Conservation (phyloP, 1,140 invertebrate genomes). For the Drosophila yakuba region DNA sequence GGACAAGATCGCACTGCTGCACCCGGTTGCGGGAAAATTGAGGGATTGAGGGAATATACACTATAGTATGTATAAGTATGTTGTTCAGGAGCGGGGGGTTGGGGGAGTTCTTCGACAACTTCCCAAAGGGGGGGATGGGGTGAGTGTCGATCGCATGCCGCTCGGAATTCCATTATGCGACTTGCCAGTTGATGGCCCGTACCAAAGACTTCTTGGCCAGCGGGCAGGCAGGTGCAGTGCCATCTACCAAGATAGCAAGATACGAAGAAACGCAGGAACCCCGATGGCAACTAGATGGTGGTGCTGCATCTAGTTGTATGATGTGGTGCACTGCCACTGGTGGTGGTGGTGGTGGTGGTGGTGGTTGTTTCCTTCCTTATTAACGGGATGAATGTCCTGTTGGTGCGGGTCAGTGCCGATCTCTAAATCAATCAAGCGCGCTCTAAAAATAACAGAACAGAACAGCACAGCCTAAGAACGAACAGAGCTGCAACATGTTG, state of each 20-base stretch:
- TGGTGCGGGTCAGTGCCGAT: slow-evolving; percentile 61
- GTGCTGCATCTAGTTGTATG: slow-evolving; percentile 17
- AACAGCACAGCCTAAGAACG: neutral
- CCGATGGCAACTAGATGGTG: slow-evolving; percentile 4
- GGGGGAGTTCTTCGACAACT: neutral
- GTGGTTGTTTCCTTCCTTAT: slow-evolving; percentile 20
- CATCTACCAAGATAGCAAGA: neutral
- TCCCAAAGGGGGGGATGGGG: slow-evolving; percentile 10
- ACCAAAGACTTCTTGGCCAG: slow-evolving; percentile 51
- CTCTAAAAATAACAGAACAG: slow-evolving; percentile 20
- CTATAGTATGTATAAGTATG: neutral
- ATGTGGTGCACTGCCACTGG: neutral
- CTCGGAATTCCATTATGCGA: slow-evolving; percentile 71
- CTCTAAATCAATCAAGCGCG: slow-evolving; percentile 83
- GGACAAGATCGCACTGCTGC: slow-evolving; percentile 70
- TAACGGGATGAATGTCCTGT: slow-evolving; percentile 40
- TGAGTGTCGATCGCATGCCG: slow-evolving; percentile 66
- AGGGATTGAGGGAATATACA: too few relatives aligned
- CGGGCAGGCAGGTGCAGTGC: slow-evolving; percentile 71
- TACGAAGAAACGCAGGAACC: slow-evolving; percentile 4
- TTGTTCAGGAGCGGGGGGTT: neutral
- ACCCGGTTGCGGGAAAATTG: slow-evolving; percentile 20
- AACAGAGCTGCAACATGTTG: neutral
- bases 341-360: slow-evolving; percentile 4
- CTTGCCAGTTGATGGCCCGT: slow-evolving; percentile 51